Base-by-base conservation (phyloP, 2,888 invertebrate species). In the Neocrepidodera transversa region DNA sequence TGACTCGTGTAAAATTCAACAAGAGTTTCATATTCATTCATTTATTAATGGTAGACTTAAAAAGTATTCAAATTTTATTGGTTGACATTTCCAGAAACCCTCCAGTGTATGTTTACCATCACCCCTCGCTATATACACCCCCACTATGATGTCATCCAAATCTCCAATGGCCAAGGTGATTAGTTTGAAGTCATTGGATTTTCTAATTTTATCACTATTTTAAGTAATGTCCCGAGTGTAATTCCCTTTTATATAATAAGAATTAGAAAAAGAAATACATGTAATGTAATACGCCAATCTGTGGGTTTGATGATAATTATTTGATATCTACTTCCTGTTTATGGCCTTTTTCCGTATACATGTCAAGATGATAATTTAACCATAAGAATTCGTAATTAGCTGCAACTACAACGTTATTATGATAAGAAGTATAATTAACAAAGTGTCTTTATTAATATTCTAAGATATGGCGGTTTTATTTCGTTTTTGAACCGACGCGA, bases 281-380 rank as follows among this genome's bases (percentile, higher is more conserved):
- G 32, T 7, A 52, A 42, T 38, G 10, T 14, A 23, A 36, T 54
- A 23, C 53, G 47, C 47, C 53, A 53, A 53, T 53, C 45, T 45
- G 54, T 54, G 54, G 54, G 54, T 45, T 54, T 47, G 14, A 32
- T 18, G 54, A 54, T 54, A 54, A 54, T 11, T 35, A 11, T 32
- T 45, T 36, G 35, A 36, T 54, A 45, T 26, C 35, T 26, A 54
- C 17, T 54, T 54, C 54, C 54, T 54, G 54, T 54, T 54, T 54
- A 45, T 54, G 36, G 54, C 45, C 54, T 54, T 36, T 45, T 45
- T 42, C 28, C 43, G 14, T 23, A 18, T 23, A 30, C 23, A 54
- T 54, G 54, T 54, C 54, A 54, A 47, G 54, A 54, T 36, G 54
- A 54, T 54, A 54, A 45, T 54, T n/a, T 35, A 45, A 35, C 35